These are phyloP conservation scores for Avahi laniger DNA, from an alignment of 2,797 vertebrate species.

Conservation along the genomic window DNA sequence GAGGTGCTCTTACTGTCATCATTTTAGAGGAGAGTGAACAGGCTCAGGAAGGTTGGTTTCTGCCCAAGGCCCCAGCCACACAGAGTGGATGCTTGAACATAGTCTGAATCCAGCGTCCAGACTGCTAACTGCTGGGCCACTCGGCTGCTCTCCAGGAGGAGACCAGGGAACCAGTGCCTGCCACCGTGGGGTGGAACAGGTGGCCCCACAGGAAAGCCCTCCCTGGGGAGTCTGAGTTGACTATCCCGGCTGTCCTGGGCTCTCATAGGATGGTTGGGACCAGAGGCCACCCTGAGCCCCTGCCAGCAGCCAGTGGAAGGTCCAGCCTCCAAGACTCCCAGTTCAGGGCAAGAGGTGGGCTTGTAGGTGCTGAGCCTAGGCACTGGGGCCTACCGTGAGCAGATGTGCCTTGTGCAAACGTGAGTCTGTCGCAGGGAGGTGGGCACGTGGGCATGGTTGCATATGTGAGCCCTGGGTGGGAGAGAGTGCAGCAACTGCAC, in stretches of 20 bases:
- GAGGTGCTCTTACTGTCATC: not conserved
- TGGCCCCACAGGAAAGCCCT: not conserved
- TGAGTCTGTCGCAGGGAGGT: not conserved
- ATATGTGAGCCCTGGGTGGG: not conserved
- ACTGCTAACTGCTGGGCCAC: not conserved
- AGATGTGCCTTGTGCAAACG: not conserved
- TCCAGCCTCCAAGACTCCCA: not conserved
- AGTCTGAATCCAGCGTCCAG: not conserved
- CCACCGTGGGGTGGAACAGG: not conserved
- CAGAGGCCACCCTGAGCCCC: not conserved
- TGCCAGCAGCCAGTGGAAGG: not conserved
- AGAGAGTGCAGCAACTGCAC: not conserved
- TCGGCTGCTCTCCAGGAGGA: not conserved
- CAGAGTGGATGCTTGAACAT: not conserved
- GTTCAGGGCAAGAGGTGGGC: not conserved
- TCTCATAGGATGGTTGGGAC: not conserved
- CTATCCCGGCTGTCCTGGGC: not conserved
- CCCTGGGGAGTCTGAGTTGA: not conserved
- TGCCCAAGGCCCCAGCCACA: not conserved
- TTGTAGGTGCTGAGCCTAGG: rapidly evolving
- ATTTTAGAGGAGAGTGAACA: not conserved
- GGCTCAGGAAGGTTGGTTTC: not conserved
- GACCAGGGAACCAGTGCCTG: not conserved
- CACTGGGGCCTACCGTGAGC: not conserved
- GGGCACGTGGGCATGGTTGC: rapidly evolving